Evolutionary conservation across 2,888 invertebrate genomes (phyloP).

Genomic region (Mythimna albipuncta): DNA sequence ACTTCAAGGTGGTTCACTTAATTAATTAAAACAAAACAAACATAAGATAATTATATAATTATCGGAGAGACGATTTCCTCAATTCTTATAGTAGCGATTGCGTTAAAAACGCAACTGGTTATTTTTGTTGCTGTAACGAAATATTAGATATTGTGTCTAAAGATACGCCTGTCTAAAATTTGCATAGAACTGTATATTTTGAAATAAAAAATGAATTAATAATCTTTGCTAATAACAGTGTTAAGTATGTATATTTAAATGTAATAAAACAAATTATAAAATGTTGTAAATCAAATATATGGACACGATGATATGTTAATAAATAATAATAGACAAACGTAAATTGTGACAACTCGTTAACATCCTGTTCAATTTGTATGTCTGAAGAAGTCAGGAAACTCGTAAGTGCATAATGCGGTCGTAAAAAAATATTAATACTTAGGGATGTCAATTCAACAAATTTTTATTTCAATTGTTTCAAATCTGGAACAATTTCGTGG

Average conservation of each 20-base stretch:
- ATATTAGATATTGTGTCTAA: slow-evolving; percentile 18
- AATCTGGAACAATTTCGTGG: neutral
- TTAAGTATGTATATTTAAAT: slow-evolving; percentile 32
- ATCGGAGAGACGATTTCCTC: slow-evolving; percentile 64
- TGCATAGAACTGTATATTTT: slow-evolving; percentile 41
- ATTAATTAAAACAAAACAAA: slow-evolving; percentile 76
- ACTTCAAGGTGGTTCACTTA: slow-evolving; percentile 70
- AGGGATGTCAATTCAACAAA: neutral
- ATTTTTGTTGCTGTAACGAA: slow-evolving; percentile 39
- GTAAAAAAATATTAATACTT: neutral
- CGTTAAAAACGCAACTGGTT: slow-evolving; percentile 55
- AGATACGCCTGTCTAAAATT: slow-evolving; percentile 29
- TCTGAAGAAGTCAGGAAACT: neutral
- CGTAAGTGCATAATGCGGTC: neutral
- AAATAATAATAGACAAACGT: slow-evolving; percentile 29
- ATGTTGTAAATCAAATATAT: slow-evolving; percentile 42
- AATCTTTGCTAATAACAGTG: slow-evolving; percentile 43
- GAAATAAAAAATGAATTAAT: slow-evolving; percentile 30
- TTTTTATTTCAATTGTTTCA: no score
- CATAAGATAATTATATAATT: slow-evolving; percentile 67
- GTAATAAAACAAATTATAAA: slow-evolving; percentile 32
- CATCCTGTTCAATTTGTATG: slow-evolving; percentile 21
- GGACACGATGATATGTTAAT: slow-evolving; percentile 8
- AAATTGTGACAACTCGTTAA: slow-evolving; percentile 11
- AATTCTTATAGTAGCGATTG: slow-evolving; percentile 41